phyloP scores from a whole-genome alignment of 2,113 vertebrate species.

The Ancistrus triradiatus region DNA sequence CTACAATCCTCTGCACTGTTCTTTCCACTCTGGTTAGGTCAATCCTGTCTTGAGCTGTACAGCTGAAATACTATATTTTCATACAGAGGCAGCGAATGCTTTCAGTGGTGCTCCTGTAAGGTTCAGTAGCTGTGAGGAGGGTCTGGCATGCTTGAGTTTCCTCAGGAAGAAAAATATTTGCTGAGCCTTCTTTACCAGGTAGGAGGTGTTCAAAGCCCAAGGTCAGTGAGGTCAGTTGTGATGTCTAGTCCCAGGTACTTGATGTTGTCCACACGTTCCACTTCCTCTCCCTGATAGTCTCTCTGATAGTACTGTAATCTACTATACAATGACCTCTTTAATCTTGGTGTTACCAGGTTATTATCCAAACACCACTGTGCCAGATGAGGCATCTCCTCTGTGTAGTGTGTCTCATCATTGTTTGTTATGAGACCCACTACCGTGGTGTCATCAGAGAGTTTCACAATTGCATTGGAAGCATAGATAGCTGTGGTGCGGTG shows the following conservation, averaged over 20 bases:
- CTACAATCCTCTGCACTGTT: not conserved
- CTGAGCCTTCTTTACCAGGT: constrained; percentile 6
- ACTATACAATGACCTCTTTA: not conserved
- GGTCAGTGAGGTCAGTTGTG: not conserved
- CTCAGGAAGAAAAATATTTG: not conserved
- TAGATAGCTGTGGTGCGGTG: constrained; percentile 9
- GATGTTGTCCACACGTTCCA: constrained; percentile 3
- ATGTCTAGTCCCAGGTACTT: not conserved
- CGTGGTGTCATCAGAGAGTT: not conserved
- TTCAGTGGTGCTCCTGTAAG: not conserved
- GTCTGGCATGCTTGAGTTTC: not conserved
- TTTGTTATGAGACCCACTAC: not conserved
- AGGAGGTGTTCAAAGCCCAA: constrained; percentile 9
- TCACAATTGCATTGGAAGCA: not conserved
- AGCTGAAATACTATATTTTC: not conserved
- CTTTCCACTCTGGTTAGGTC: not conserved
- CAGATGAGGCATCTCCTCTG: not conserved
- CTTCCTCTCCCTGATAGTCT: not conserved
- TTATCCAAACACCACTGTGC: not conserved
- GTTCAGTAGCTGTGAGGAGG: not conserved
- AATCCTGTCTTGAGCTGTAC: not conserved
- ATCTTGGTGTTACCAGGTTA: not conserved
- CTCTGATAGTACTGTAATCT: not conserved
- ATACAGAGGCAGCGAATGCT: not conserved
- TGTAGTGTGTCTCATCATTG: not conserved